phyloP scores from a whole-genome alignment of 1,140 invertebrate species.

The Pteromalus puparum region DNA sequence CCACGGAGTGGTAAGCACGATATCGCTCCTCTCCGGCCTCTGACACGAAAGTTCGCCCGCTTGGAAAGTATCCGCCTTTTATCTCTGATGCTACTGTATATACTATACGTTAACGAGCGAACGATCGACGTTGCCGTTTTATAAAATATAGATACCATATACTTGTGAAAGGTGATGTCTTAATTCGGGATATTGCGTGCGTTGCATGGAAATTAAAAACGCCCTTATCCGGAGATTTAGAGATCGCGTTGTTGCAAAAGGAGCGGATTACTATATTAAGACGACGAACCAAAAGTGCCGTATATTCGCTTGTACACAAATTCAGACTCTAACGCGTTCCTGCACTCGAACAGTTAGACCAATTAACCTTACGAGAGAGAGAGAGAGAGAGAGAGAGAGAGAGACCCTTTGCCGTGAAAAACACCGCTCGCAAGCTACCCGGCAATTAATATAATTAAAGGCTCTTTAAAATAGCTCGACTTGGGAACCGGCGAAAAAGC shows the following conservation, averaged over 20 bases:
- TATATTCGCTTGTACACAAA: neutral
- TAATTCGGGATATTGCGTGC: conserved; percentile 42
- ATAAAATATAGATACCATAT: no score
- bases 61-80: conserved; percentile 40
- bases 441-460: conserved; percentile 49
- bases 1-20: conserved; percentile 13
- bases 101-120: neutral
- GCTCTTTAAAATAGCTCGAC: neutral
- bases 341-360: conserved; percentile 29
- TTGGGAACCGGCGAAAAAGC: conserved; percentile 4
- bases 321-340: neutral
- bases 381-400: no score
- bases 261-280: no score
- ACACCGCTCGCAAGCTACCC: neutral
- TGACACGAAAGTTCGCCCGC: conserved; percentile 41
- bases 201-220: neutral
- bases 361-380: conserved; percentile 2
- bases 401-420: neutral
- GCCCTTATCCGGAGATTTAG: no score
- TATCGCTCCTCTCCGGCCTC: conserved; percentile 24
- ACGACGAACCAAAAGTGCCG: no score
- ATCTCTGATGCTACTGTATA: neutral
- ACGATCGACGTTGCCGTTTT: neutral
- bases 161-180: neutral
- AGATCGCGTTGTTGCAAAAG: neutral